Evolutionary conservation across 2,888 invertebrate species (phyloP), one percentile per base, ranked within the genome.

Genomic region (Pterostichus madidus): DNA sequence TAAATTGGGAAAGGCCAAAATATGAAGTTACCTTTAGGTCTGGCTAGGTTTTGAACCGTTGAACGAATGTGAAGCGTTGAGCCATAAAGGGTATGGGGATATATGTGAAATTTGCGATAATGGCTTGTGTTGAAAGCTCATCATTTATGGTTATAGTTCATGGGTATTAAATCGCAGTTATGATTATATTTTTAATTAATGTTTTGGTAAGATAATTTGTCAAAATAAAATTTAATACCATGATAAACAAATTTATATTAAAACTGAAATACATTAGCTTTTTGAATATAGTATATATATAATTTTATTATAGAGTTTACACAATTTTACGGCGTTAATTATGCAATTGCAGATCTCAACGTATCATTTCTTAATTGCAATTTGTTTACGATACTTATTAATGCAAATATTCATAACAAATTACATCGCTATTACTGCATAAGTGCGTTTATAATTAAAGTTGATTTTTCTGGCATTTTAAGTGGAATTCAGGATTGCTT

Each of bases 101-200:
- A 49, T 49, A 49, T 49, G 49, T 49, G 49, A 49, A 49, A 49
- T 49, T 49, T 49, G 49, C 49, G 49, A 49, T 49, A 49, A 49
- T 49, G 49, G 13, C 49, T 49, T 49, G 49, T 49, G 49, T 49
- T 49, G 49, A 49, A 49, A 49, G 49, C 49, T n/a, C 13, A 49
- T 49, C 49, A 13, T 49, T 49, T 49, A 49, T 49, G 49, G 49
- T 49, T 49, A 49, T 49, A 49, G 49, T 49, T 49, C 49, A 49
- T 49, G 49, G 49, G n/a, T 49, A 49, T 49, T 49, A 49, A 49
- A 49, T 49, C 5, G n/a, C 49, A 49, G 49, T 49, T 49, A 49
- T 49, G 49, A 49, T 49, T 49, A 49, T 49, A 13, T 49, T 49
- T 49, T 49, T 49, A 49, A 49, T 49, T 49, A 49, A 49, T 49